Evolutionary conservation across 2,113 vertebrate genomes (phyloP), one percentile per base, ranked within the genome.

Genomic region (Irena cyanogastra): DNA sequence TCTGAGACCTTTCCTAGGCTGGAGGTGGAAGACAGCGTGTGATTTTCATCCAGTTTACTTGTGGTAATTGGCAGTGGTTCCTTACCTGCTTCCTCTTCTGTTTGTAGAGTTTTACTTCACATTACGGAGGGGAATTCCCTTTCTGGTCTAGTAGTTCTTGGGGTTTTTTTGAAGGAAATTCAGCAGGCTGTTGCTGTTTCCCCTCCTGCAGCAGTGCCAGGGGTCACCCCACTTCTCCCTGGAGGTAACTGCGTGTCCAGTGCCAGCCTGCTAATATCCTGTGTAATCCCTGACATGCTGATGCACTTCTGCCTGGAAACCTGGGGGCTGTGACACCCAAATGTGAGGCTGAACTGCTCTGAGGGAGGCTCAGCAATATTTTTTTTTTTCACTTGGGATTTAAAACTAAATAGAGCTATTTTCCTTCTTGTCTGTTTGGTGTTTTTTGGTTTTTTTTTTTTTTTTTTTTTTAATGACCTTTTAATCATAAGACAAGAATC

Each of bases 181-280:
- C 13, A 15, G n/a, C 80, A n/a, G 28, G 16, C 9, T 10, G 39
- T n/a, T 53, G n/a, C 39, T 18, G 17, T 30, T 44, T 50, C 63
- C 57, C 22, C 30, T 64, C 30, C 23, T 50, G 66, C 53, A 44
- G 65, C 65, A 33, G 10, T 16, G 30, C 57, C 23, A 7, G 35
- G 60, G 37, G 23, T 71, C 50, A 53, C 60, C 39, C 28, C 53
- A 19, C 54, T 45, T 56, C 42, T 66, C 33, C 37, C 31, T 15
- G 9, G 61, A 45, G 31, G 52, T 42, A 13, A 11, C 57, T 2
- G 8, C 1, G 0, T 57, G 44, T 17, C n/a, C 37, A 37, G 15
- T 26, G 42, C 14, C 37, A 44, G 23, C 33, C 57, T n/a, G 23
- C 19, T 66, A 9, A 54, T 54, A 53, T 7, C 56, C 1, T 2